Base-by-base conservation (phyloP, 2,113 vertebrate genomes). In the Brachyhypopomus occidentalis region DNA sequence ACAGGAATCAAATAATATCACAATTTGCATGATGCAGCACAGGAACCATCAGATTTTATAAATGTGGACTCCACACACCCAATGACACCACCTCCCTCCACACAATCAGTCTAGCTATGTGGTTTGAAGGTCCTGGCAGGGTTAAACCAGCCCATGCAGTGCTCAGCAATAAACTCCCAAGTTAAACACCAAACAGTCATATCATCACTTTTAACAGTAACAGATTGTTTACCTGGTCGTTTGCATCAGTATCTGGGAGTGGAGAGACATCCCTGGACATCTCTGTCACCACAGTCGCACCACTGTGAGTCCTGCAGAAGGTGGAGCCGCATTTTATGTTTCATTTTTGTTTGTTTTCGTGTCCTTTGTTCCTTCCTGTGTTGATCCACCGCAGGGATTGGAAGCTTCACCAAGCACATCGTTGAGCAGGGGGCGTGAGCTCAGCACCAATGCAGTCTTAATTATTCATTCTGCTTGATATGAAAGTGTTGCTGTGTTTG, bases 381-480 rank as follows among this genome's bases (percentile, higher is more conserved):
- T 75, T 67, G 72, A 67, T 81, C n/a, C 72, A 67, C 30, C 2
- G 30, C 30, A 30, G 30, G 30, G 30, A 30, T 30, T 30, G 30
- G 30, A 48, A 66, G 60, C 72, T 81, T 66, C 30, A 56, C 71
- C 34, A 45, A 64, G 70, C 30, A 30, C 30, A 3, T 30, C 30
- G 30, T 30, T 30, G 30, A 30, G 30, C 30, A 73, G 70, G 14
- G 79, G 73, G 70, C 48, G 64, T 82, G 69, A 17, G 58, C 63
- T 58, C 89, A 87, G 90, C 90, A 91, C 89, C 89, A 91, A 86
- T 77, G 2, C 9, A 23, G 78, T 83, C 72, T 92, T 77, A 90
- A 91, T 92, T 88, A 91, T 93, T 92, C 85, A 92, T 87, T 84
- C 67, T 66, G 12, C 79, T 75, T 87, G 84, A 91, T 92, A 92